Conservation (phyloP, 1,140 invertebrate genomes). For the Pseudoatta argentina region DNA sequence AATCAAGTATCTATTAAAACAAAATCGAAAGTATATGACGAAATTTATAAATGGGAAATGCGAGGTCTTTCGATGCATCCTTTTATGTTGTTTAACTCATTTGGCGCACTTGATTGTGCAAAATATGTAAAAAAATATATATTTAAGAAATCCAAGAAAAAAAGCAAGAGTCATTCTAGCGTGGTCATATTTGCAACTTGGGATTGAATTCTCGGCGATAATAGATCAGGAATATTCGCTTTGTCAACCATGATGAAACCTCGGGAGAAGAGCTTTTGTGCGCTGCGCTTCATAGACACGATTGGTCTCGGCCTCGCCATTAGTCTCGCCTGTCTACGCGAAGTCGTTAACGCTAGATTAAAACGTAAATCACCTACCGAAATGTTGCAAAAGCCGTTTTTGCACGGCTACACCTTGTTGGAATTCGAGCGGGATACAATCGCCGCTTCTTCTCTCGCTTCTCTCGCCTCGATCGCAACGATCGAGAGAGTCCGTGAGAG, state of each 20-base stretch:
- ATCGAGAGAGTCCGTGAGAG: not conserved
- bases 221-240: slow-evolving; percentile 55
- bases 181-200: slow-evolving; percentile 31
- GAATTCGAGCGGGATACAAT: slow-evolving; percentile 57
- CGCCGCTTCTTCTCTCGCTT: slow-evolving; percentile 20
- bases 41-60: not conserved
- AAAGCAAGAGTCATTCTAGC: not conserved
- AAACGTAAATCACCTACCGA: slow-evolving; percentile 64
- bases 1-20: not conserved
- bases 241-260: slow-evolving; percentile 55
- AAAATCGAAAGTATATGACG: not conserved
- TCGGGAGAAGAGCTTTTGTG: slow-evolving; percentile 61
- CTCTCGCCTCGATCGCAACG: not conserved
- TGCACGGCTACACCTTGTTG: slow-evolving; percentile 58
- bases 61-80: not conserved
- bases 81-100: not conserved
- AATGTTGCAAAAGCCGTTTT: slow-evolving; percentile 53
- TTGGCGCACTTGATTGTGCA: too few species aligned
- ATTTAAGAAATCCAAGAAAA: not conserved
- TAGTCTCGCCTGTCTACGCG: slow-evolving; percentile 66
- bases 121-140: not conserved
- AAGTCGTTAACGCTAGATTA: slow-evolving; percentile 66
- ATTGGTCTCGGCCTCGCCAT: slow-evolving; percentile 74
- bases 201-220: slow-evolving; percentile 48
- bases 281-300: slow-evolving; percentile 75